Evolutionary conservation across 2,888 invertebrate species (phyloP), one percentile per base, ranked within the genome.

Genomic region (Ornithoptera alexandrae): DNA sequence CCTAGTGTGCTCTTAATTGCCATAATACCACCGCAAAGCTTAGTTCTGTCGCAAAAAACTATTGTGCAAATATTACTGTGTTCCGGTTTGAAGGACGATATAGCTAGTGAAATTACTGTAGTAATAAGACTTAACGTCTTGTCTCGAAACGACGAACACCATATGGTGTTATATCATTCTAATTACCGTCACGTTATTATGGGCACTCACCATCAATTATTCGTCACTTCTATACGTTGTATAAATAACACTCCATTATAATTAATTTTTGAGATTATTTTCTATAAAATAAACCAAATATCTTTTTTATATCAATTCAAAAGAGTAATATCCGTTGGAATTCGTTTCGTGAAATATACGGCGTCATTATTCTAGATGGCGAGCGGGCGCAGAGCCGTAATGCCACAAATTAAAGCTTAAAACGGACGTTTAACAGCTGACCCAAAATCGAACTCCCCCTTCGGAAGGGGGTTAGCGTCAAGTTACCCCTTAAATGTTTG

Each of bases 331-430:
- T 75, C 78, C 77, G 79, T 87, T 84, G 84, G 85, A 86, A 85
- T 81, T 81, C 76, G 76, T 77, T 77, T 74, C 79, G 79, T 78
- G 79, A 83, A 87, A 83, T 84, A 79, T 87, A 86, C 84, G 80
- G 82, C 84, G 84, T 86, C 89, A 88, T 92, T 92, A 90, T 88
- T 90, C 85, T 86, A 89, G 90, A 92, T 84, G 87, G 87, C 83
- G 83, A 84, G 83, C 80, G 81, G 82, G 84, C 84, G 87, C 83
- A 83, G 83, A 87, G 78, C 78, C 81, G 84, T 90, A 90, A 91
- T 90, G 86, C 92, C 92, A 92, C 92, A 92, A 92, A 92, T 92
- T 92, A 92, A 92, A 92, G 92, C 92, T 92, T 92, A 92, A 92
- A 92, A 86, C 89, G 91, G 88, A 83, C 88, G 90, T 87, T 92